Base-by-base conservation (phyloP, 2,797 vertebrate genomes). In the Lemur catta region DNA sequence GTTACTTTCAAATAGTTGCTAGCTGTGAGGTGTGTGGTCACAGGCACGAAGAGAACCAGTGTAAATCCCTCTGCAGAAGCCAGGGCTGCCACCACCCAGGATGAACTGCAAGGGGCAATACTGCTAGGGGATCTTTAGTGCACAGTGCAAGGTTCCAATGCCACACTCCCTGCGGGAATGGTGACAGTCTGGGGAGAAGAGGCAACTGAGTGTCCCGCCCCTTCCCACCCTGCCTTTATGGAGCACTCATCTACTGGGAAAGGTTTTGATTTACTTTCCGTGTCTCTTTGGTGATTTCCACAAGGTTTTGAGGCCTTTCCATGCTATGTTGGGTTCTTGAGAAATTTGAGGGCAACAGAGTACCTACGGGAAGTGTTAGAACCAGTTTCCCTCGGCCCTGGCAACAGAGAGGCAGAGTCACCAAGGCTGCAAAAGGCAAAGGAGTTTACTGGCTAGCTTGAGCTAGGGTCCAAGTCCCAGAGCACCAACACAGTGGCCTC, bases 121-220 rank as follows among this genome's bases (percentile, higher is more conserved):
- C 81, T 35, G 17, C 63, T 5, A 11, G 41, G 57, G 22, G 41
- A 18, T 84, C 30, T 20, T 13, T 4, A 30, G 4, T 35, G 13
- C 71, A 10, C 0, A 4, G 7, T 10, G 48, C 38, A 2, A 17
- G 59, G 61, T 46, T 30, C 76, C n/a, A 1, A 17, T 17, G 57
- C 41, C 28, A 15, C 7, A 0, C 43, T n/a, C n/a, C 28, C 12
- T 0, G 0, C 24, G 43, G 35, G 6, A 7, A 55, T 2, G 6
- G 91, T 24, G 48, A 79, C 28, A 9, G 52, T 7, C 82, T 33
- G 63, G 33, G 4, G n/a, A 55, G 52, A n/a, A 30, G 20, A 55
- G 55, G 46, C 28, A 5, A 20, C 52, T 48, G 22, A 0, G 0
- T 6, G 4, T 15, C 15, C 33, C 1, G 24, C 43, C 20, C 26